Conservation (phyloP, 2,113 vertebrate species). For the Pyrgilauda ruficollis region DNA sequence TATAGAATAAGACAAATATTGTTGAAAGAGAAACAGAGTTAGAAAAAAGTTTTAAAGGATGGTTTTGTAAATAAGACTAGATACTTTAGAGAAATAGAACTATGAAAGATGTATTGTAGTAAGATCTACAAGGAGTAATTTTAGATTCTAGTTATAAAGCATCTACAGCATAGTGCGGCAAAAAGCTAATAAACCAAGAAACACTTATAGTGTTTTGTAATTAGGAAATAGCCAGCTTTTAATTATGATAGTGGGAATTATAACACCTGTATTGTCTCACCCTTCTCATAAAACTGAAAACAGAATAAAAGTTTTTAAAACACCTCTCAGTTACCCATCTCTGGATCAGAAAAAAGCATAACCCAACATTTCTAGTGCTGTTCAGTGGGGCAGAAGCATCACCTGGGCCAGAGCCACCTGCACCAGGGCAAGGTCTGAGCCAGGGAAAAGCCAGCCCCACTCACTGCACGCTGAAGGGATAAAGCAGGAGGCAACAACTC, state of each 20-base stretch:
- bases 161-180: neutral
- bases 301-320: neutral
- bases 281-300: neutral
- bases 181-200: neutral
- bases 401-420: neutral
- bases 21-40: neutral
- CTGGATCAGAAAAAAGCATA: neutral
- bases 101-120: neutral
- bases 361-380: neutral
- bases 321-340: neutral
- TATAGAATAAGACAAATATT: neutral
- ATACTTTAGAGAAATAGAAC: neutral
- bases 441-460: neutral
- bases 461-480: rapidly evolving
- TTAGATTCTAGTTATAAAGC: neutral
- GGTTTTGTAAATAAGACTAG: neutral
- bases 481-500: neutral
- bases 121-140: neutral
- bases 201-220: neutral
- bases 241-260: neutral
- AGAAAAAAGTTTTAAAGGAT: neutral
- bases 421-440: neutral
- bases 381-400: neutral
- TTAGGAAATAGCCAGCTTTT: neutral
- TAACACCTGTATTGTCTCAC: neutral